phyloP scores from a whole-genome alignment of 2,113 vertebrate genomes.

The Mystacornis crossleyi region DNA sequence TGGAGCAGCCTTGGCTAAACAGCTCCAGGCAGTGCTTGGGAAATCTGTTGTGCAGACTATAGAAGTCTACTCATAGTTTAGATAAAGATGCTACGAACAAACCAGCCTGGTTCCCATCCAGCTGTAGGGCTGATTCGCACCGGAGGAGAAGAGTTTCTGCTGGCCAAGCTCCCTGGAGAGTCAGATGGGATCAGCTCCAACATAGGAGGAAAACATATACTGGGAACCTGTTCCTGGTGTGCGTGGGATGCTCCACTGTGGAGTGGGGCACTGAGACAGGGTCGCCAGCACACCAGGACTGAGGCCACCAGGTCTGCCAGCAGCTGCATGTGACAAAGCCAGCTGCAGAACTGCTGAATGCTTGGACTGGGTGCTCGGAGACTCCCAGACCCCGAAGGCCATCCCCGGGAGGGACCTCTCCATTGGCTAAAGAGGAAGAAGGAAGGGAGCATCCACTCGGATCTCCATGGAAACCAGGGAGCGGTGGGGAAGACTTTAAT shows the following conservation, averaged over 20 bases:
- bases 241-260: neutral
- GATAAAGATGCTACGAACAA: neutral
- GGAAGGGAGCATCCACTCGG: neutral
- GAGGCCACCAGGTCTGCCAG: neutral
- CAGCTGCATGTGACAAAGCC: fast-evolving
- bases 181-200: neutral
- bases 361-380: fast-evolving
- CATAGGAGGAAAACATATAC: neutral
- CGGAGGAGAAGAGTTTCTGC: neutral
- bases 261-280: neutral
- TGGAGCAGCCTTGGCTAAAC: neutral
- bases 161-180: neutral
- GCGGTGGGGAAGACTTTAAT: slow-evolving; percentile 66
- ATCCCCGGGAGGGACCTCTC: fast-evolving
- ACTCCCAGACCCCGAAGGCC: neutral
- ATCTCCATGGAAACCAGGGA: slow-evolving; percentile 70
- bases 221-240: neutral
- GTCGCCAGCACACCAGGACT: neutral
- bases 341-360: neutral
- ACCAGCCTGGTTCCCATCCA: neutral
- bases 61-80: neutral
- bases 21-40: neutral
- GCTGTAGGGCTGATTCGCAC: neutral
- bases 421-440: neutral
- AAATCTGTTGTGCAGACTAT: neutral